A percentile compares a stretch with the other conserved stretches of the same genome.
Evolutionary conservation across 2,888 invertebrate genomes (phyloP).

Genomic region (Parascotia fuliginaria): DNA sequence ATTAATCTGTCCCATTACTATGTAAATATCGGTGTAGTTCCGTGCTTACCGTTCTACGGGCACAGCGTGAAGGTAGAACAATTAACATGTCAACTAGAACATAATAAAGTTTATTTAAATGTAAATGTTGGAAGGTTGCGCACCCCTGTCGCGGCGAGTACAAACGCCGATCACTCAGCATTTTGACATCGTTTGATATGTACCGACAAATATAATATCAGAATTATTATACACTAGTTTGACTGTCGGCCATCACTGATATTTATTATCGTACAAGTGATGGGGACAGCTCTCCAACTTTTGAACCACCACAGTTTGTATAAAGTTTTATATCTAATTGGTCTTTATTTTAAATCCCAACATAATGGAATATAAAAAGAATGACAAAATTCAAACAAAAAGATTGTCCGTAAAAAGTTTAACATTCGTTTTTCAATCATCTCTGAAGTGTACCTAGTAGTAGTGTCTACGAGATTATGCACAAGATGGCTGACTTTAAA

Average conservation of each 20-base stretch:
- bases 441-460: too few relatives aligned
- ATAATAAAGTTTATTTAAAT: conserved; percentile 65
- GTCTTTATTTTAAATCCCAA: not conserved
- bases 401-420: too few relatives aligned
- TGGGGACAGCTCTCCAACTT: not conserved
- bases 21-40: conserved; percentile 17
- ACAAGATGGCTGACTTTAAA: too few relatives aligned
- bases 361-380: too few relatives aligned
- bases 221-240: conserved; percentile 57
- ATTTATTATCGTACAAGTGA: conserved; percentile 12
- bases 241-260: conserved; percentile 16
- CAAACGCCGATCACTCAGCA: conserved; percentile 73
- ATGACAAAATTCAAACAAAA: too few relatives aligned
- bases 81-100: conserved; percentile 53
- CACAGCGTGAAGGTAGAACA: conserved; percentile 37
- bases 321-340: not conserved
- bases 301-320: not conserved
- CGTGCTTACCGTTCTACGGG: conserved; percentile 23
- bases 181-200: conserved; percentile 82
- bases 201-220: conserved; percentile 80
- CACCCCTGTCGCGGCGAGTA: conserved; percentile 69
- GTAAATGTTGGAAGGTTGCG: conserved; percentile 65
- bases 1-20: conserved; percentile 11
- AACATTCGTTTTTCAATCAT: too few relatives aligned
- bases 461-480: too few relatives aligned